A percentile compares a stretch with the other conserved stretches of the same genome.
Conservation (phyloP, 2,113 vertebrate genomes). For the Athene noctua region DNA sequence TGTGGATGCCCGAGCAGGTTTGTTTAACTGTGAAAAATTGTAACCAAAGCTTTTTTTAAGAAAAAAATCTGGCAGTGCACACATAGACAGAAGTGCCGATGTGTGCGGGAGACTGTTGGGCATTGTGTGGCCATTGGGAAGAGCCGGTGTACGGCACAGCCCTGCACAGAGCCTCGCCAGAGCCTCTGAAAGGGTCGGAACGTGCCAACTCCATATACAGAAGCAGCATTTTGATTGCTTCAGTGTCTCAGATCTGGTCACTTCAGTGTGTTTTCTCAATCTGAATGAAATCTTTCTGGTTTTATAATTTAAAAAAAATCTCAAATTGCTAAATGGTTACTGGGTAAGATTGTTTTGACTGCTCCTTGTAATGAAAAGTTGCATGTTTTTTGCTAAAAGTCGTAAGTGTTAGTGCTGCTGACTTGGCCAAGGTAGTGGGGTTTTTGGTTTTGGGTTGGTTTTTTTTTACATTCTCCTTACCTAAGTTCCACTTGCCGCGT, state of each 20-base stretch:
- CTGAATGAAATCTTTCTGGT: neutral
- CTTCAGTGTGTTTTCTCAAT: neutral
- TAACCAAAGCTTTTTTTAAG: neutral
- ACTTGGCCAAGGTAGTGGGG: neutral
- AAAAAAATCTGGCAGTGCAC: no score
- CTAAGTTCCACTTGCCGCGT: neutral
- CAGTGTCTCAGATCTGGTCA: neutral
- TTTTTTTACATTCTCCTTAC: neutral
- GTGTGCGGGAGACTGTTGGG: neutral
- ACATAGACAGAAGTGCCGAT: neutral
- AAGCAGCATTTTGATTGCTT: neutral
- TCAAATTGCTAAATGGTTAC: neutral
- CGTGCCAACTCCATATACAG: accelerated
- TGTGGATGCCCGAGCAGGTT: neutral
- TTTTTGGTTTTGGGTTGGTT: neutral
- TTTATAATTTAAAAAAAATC: neutral
- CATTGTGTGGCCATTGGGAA: neutral
- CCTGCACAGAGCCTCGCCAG: neutral
- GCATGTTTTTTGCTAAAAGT: neutral
- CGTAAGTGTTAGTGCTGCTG: neutral
- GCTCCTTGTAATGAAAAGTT: neutral
- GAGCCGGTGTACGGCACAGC: neutral
- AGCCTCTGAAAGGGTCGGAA: neutral
- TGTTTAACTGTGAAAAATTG: neutral
- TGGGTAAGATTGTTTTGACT: neutral